Evolutionary conservation across 2,113 vertebrate genomes (phyloP).

Genomic region (Desmodus rotundus): DNA sequence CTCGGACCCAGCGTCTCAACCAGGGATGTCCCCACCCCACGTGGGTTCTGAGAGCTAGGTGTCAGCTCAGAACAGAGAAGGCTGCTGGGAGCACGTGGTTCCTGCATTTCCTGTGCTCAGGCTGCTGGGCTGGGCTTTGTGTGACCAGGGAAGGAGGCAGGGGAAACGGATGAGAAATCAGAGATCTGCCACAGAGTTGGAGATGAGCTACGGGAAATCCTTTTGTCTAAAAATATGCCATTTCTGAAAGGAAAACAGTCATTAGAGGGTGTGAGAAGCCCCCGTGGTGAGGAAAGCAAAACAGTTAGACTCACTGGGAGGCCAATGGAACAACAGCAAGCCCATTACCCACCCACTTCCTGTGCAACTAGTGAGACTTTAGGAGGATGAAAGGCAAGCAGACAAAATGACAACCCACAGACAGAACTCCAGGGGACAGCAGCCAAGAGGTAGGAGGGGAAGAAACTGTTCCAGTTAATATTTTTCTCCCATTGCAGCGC

Average conservation of each 20-base stretch:
- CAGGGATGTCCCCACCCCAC: background rate
- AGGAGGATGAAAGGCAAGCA: constrained; percentile 42
- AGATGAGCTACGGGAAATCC: constrained; percentile 52
- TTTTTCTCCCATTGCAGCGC: background rate
- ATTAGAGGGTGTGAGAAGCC: constrained; percentile 60
- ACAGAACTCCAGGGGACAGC: constrained; percentile 41
- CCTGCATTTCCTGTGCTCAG: background rate
- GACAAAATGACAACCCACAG: constrained; percentile 58
- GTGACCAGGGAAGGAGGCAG: background rate
- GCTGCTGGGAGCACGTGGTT: too few species aligned
- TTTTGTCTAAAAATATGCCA: constrained; percentile 65
- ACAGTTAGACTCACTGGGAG: constrained; percentile 37
- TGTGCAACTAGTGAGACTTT: constrained; percentile 25
- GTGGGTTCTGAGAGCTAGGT: fast-evolving
- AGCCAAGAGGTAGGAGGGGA: constrained; percentile 39
- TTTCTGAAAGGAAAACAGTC: constrained; percentile 68
- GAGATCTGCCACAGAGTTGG: constrained; percentile 52
- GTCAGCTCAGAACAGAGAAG: background rate
- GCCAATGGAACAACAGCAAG: constrained; percentile 54
- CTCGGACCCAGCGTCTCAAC: background rate
- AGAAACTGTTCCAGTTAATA: constrained; percentile 41
- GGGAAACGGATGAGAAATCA: constrained; percentile 51
- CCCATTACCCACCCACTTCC: constrained; percentile 70
- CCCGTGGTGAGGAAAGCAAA: constrained; percentile 25
- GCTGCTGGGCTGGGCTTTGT: constrained; percentile 35